phyloP scores from a whole-genome alignment of 1,140 invertebrate species.

The Cepaea nemoralis region DNA sequence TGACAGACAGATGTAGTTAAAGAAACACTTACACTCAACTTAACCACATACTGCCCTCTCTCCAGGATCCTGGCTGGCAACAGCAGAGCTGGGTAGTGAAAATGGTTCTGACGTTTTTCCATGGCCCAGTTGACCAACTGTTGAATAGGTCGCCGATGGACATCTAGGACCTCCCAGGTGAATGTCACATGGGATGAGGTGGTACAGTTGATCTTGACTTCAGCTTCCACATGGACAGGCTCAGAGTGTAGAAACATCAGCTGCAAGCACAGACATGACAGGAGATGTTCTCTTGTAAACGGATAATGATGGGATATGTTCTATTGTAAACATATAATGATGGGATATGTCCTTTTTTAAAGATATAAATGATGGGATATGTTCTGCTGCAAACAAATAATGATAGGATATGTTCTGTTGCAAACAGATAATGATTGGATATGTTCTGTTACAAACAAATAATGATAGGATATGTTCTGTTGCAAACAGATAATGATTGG shows the following conservation, averaged over 20 bases:
- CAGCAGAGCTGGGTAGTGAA: constrained; percentile 4
- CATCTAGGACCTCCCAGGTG: background rate
- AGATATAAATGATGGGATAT: no score
- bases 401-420: no score
- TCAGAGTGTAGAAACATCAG: constrained; percentile 25
- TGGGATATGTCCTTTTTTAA: no score
- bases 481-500: no score
- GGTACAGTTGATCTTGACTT: constrained; percentile 31
- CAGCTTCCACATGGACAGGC: constrained; percentile 2
- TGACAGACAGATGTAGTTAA: background rate
- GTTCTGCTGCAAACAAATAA: no score
- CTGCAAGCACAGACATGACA: background rate
- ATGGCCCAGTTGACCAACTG: no score
- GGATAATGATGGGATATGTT: no score
- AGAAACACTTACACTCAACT: background rate
- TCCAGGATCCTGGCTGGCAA: constrained; percentile 14
- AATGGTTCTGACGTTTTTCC: background rate
- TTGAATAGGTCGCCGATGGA: background rate
- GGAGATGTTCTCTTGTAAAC: no score
- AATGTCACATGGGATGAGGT: background rate
- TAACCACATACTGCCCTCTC: constrained; percentile 7
- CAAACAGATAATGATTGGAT: no score
- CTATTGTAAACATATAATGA: no score
- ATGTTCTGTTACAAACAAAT: no score
- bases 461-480: no score